These are phyloP conservation scores for Stomatorhinus walkeri DNA, from an alignment of 2,797 vertebrate genomes.

Conservation along the genomic window DNA sequence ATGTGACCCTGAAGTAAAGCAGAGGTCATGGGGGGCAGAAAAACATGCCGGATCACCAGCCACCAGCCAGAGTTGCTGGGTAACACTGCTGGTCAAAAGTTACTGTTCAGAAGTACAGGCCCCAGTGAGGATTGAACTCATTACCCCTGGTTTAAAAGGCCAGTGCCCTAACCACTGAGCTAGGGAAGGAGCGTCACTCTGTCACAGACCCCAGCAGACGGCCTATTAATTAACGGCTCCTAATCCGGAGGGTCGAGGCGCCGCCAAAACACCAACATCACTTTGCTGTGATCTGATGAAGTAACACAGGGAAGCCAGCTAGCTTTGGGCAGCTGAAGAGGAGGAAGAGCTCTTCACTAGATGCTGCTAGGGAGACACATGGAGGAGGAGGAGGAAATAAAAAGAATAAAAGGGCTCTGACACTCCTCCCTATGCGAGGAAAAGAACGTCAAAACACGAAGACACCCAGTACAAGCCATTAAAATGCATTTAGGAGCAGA, in stretches of 20 bases:
- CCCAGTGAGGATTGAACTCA: too few relatives aligned
- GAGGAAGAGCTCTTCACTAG: background rate
- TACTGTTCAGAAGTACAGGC: too few relatives aligned
- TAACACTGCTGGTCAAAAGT: too few relatives aligned
- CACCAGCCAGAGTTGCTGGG: background rate
- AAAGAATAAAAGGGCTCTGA: background rate
- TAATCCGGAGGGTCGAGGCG: background rate
- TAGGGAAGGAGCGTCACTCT: background rate
- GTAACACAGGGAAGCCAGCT: background rate
- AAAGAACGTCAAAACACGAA: background rate
- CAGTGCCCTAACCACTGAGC: constrained; percentile 53
- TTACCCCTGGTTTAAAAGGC: constrained; percentile 41
- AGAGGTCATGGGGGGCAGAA: background rate
- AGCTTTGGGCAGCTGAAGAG: background rate
- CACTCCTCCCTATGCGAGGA: background rate
- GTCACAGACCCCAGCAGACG: background rate
- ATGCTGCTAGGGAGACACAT: background rate
- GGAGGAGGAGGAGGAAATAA: background rate
- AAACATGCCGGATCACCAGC: background rate
- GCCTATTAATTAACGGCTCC: background rate
- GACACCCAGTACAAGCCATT: background rate
- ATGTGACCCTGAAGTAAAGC: background rate
- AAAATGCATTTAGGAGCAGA: background rate
- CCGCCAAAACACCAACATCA: background rate
- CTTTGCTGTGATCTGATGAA: background rate